phyloP scores from a whole-genome alignment of 2,888 invertebrate genomes.

The Epistrophella euchroma region DNA sequence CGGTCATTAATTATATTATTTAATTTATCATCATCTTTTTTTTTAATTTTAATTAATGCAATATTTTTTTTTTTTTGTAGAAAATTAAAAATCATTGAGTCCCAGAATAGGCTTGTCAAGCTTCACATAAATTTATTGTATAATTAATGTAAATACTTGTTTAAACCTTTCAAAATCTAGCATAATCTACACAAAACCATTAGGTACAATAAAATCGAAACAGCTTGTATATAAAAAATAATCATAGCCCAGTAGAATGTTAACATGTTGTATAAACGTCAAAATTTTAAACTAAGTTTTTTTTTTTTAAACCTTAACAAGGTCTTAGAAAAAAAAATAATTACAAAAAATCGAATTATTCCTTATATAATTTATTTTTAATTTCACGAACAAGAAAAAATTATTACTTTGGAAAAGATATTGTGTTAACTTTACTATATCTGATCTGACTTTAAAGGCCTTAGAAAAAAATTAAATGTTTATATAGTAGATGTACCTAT shows the following conservation, averaged over 20 bases:
- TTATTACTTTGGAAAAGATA: not conserved
- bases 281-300: not conserved
- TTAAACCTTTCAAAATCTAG: not conserved
- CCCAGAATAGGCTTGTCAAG: not conserved
- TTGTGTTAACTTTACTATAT: conserved; percentile 55
- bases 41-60: too few relatives aligned
- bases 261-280: conserved; percentile 32
- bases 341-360: not conserved
- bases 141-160: conserved; percentile 28
- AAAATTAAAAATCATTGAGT: not conserved
- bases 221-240: conserved; percentile 48
- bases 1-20: too few relatives aligned
- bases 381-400: conserved; percentile 7
- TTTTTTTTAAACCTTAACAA: not conserved
- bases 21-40: too few relatives aligned
- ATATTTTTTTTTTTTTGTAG: too few relatives aligned
- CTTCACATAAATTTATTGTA: not conserved
- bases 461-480: conserved; percentile 65
- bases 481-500: conserved; percentile 17
- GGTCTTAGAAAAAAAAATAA: not conserved
- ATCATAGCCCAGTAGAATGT: conserved; percentile 43
- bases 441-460: conserved; percentile 73
- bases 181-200: not conserved
- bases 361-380: not conserved
- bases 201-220: conserved; percentile 31